Evolutionary conservation across 64 coral and sea anemone genomes (phyloP), one percentile per base, ranked within the genome.

Genomic region (Montipora efflorescens): DNA sequence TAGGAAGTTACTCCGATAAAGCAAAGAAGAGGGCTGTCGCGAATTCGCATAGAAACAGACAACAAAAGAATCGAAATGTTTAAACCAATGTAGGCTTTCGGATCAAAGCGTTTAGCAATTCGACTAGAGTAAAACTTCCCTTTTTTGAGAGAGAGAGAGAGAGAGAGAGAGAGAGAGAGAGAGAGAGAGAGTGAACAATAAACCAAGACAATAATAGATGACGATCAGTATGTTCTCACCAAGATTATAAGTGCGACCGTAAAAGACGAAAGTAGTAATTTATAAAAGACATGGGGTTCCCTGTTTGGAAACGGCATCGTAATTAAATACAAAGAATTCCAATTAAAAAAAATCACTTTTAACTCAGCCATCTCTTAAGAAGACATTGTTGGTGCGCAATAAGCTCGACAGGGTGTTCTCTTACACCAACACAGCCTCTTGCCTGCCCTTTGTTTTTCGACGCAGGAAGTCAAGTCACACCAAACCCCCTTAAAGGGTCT

Each of bases 401-500:
- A 71, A 48, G 66, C 62, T 72, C 82, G 3, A 86, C 82, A 50
- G 82, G 82, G 82, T 86, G 66, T 86, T 84, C 82, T 70, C 66
- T 72, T 86, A 71, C 62, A 22, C 66, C 16, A 86, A 70, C 82
- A 78, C 82, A 50, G 82, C 28, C 62, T 50, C 66, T 86, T 49
- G 82, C 82, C 82, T 86, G 82, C 12, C 46, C 82, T 71, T 86
- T 86, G 66, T 86, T 86, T 86, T 59, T 86, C 82, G 47, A 49
- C 64, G n/a, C 82, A 86, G 82, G 82, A 86, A 86, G 66, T 72
- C 43, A 36, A 71, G 82, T 86, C 66, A 18, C 66, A 66, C 82
- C 62, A 70, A 84, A 86, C 82, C 82, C 82, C 82, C 82, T 86
- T 86, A 70, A 86, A 86, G 82, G 66, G 82, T 86, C 66, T 71